Evolutionary conservation across 2,888 invertebrate species (phyloP).

Genomic region (Hartigia nigra): DNA sequence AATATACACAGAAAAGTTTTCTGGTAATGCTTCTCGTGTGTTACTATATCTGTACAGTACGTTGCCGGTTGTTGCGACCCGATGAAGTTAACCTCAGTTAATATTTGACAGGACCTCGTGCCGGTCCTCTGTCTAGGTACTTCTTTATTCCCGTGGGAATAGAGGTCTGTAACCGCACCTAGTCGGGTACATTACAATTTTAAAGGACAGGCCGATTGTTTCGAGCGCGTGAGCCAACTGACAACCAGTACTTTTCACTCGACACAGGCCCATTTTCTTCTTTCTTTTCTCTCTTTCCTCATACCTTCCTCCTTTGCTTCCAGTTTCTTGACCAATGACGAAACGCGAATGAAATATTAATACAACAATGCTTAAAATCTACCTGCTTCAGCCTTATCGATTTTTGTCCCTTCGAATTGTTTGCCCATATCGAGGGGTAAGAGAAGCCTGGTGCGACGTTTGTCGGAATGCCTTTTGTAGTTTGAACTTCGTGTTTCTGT

Average conservation of each 20-base stretch:
- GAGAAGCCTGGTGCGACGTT: not conserved
- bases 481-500: not conserved
- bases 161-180: not conserved
- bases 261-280: conserved; percentile 4
- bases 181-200: conserved; percentile 48
- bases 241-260: conserved; percentile 37
- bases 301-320: not conserved
- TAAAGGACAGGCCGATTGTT: conserved; percentile 51
- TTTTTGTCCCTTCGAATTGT: not conserved
- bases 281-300: not conserved
- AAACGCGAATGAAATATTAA: not conserved
- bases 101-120: conserved; percentile 35
- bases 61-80: not conserved
- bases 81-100: conserved; percentile 18
- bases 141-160: not conserved
- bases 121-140: conserved; percentile 12
- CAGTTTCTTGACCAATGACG: not conserved
- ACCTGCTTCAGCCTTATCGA: not conserved
- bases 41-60: not conserved
- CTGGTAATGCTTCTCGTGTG: not conserved
- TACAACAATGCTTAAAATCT: not conserved
- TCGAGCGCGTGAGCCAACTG: conserved; percentile 52
- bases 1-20: not conserved
- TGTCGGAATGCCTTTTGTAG: not conserved
- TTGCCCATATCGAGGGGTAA: not conserved